Conservation (phyloP, 2,113 vertebrate genomes). For the Naja naja region DNA sequence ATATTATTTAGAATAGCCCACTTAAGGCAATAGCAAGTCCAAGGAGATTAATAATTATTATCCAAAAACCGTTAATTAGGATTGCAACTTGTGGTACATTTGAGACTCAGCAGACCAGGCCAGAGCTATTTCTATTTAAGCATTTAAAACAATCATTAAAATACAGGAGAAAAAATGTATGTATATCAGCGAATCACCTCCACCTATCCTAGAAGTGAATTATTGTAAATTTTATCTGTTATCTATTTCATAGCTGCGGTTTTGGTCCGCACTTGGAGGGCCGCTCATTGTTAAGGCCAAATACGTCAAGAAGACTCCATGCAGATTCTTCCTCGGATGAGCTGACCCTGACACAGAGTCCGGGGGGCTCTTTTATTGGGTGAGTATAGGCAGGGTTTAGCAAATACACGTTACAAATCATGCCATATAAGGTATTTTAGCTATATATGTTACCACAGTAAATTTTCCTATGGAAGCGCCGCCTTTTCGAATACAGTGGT, state of each 20-base stretch:
- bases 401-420: no score
- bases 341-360: no score
- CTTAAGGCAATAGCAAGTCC: neutral
- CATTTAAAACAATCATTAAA: neutral
- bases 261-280: no score
- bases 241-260: constrained; percentile 28
- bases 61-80: constrained; percentile 24
- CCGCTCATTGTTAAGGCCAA: no score
- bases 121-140: constrained; percentile 1
- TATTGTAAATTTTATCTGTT: constrained; percentile 32
- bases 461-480: no score
- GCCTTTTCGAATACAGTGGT: no score
- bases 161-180: constrained; percentile 28
- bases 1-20: constrained; percentile 11
- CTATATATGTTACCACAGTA: no score
- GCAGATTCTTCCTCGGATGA: no score
- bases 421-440: no score
- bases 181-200: neutral
- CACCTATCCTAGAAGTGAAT: neutral
- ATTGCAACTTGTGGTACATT: neutral
- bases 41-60: constrained; percentile 22
- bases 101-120: neutral
- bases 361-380: no score
- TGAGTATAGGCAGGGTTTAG: no score
- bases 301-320: no score